phyloP scores from a whole-genome alignment of 2,113 vertebrate genomes.

The Gambusia holbrooki region DNA sequence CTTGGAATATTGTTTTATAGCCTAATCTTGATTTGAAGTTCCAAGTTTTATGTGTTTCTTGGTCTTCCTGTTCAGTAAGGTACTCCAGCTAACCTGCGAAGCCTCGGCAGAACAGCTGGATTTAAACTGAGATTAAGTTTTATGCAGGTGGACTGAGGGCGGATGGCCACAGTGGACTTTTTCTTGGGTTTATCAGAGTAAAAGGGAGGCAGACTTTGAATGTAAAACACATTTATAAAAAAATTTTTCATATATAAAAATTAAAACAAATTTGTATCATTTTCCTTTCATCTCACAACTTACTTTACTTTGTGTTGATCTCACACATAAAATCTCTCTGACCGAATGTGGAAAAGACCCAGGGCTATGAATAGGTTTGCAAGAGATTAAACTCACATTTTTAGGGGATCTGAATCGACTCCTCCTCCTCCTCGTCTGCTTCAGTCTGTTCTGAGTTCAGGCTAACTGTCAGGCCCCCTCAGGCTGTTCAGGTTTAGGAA shows the following conservation, averaged over 20 bases:
- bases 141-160: background rate
- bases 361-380: background rate
- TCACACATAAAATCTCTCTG: background rate
- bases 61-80: background rate
- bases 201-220: background rate
- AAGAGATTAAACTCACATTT: slow-evolving; percentile 34
- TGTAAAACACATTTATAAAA: background rate
- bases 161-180: background rate
- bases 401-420: slow-evolving; percentile 15
- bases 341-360: background rate
- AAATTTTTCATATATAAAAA: background rate
- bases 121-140: background rate
- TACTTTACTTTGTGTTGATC: background rate
- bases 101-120: background rate
- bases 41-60: background rate
- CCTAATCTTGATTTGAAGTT: background rate
- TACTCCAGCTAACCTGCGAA: background rate
- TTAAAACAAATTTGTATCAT: background rate
- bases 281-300: background rate
- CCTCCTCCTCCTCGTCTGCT: slow-evolving; percentile 2
- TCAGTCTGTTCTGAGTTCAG: slow-evolving; percentile 41
- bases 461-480: slow-evolving; percentile 55
- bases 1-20: background rate
- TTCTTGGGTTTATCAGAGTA: background rate
- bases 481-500: slow-evolving; percentile 52